Percentiles rank a stretch among this genome's conserved stretches.
Conservation (phyloP, 2,113 vertebrate genomes). For the Epinephelus lanceolatus region DNA sequence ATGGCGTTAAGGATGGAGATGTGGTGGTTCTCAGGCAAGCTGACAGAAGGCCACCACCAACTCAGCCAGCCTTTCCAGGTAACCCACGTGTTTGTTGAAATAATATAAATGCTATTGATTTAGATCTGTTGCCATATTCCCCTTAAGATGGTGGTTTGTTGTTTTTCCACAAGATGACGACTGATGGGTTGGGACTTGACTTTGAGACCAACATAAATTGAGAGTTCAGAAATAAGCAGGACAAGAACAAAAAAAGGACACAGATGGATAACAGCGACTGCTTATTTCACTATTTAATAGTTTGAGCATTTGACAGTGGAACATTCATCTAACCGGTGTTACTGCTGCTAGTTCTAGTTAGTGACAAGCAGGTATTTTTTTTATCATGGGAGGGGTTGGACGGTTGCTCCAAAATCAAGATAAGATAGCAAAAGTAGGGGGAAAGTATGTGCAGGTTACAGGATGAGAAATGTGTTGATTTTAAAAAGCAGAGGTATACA, state of each 20-base stretch:
- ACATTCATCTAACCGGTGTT: neutral
- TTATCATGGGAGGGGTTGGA: no score
- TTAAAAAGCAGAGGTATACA: neutral
- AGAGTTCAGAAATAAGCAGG: neutral
- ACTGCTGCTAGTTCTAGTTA: neutral
- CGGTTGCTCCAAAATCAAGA: no score
- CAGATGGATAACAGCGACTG: no score
- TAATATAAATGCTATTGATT: neutral
- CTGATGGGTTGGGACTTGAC: neutral
- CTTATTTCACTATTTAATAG: no score
- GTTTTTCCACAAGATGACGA: neutral
- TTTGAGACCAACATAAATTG: neutral
- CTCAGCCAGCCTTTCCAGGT: constrained; percentile 79
- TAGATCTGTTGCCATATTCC: neutral
- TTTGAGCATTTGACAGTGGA: no score
- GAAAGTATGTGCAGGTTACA: neutral
- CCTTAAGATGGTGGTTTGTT: neutral
- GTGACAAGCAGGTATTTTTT: no score
- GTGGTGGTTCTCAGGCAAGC: constrained; percentile 94
- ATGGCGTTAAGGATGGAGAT: constrained; percentile 97
- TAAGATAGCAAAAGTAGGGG: neutral
- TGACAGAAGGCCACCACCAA: constrained; percentile 85
- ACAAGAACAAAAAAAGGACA: no score
- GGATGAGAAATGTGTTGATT: neutral
- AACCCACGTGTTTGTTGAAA: neutral